Conservation (phyloP, 2,113 vertebrate species). For the Microtus richardsoni region DNA sequence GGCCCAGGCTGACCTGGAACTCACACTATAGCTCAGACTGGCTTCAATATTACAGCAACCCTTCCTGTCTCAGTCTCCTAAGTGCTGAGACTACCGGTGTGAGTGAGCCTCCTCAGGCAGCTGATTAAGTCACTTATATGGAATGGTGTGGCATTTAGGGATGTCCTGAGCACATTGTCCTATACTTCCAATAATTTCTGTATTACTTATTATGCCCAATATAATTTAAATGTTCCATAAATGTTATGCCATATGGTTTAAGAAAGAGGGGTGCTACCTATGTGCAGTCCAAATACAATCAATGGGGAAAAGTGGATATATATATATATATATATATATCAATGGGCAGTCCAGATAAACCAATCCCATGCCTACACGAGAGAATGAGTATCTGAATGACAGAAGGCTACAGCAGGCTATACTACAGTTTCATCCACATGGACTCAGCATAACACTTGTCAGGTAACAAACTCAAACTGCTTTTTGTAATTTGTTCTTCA, state of each 20-base stretch:
- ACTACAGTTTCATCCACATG: neutral
- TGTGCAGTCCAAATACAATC: neutral
- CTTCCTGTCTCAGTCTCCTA: neutral
- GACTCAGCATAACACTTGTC: neutral
- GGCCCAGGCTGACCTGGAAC: neutral
- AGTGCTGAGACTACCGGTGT: neutral
- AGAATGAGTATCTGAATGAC: neutral
- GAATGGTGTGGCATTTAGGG: neutral
- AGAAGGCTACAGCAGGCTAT: neutral
- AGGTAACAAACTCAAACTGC: neutral
- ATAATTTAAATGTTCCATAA: neutral
- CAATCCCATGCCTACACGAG: neutral
- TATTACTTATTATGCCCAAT: neutral
- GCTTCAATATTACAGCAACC: neutral
- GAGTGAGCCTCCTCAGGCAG: neutral
- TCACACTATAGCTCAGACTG: neutral
- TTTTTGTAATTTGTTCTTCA: neutral
- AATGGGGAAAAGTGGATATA: neutral
- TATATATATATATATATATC: neutral
- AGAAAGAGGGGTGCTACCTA: neutral
- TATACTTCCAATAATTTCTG: neutral
- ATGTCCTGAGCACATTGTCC: neutral
- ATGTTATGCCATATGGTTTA: neutral
- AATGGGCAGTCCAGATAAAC: neutral
- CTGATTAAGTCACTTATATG: neutral